Evolutionary conservation across 2,797 vertebrate genomes (phyloP).

Genomic region (Falco peregrinus): DNA sequence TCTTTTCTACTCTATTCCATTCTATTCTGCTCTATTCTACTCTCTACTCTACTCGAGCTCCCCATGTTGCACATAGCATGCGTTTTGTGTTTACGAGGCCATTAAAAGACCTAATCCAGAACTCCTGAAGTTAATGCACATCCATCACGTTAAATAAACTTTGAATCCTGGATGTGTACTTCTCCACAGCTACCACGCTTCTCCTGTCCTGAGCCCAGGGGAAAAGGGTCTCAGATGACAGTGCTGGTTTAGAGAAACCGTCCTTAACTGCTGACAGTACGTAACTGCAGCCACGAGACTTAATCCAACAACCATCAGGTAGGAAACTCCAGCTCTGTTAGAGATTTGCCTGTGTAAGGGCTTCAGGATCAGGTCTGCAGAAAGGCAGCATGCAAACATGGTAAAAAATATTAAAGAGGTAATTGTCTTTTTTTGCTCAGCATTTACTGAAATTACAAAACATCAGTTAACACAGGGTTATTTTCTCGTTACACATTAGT

Average conservation of each 20-base stretch:
- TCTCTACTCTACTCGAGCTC: not conserved
- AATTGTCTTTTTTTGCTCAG: not conserved
- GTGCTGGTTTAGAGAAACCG: not conserved
- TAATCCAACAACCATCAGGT: not conserved
- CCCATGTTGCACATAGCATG: fast-evolving
- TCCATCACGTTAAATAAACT: not conserved
- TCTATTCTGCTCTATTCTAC: not conserved
- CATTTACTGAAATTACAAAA: not conserved
- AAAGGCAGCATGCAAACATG: not conserved
- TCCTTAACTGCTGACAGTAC: not conserved
- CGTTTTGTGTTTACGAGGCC: not conserved
- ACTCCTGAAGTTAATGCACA: not conserved
- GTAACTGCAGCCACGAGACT: not conserved
- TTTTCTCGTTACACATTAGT: not conserved
- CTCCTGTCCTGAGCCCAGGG: not conserved
- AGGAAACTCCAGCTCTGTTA: not conserved
- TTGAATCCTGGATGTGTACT: not conserved
- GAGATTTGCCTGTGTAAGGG: not conserved
- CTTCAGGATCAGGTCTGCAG: not conserved
- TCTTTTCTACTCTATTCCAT: not conserved
- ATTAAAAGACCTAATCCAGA: not conserved
- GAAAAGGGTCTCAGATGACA: not conserved
- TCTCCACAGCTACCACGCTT: not conserved
- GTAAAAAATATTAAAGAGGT: not conserved
- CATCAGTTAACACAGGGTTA: not conserved